Evolutionary conservation across 2,113 vertebrate genomes (phyloP), one percentile per base, ranked within the genome.

Genomic region (Mirza zaza): DNA sequence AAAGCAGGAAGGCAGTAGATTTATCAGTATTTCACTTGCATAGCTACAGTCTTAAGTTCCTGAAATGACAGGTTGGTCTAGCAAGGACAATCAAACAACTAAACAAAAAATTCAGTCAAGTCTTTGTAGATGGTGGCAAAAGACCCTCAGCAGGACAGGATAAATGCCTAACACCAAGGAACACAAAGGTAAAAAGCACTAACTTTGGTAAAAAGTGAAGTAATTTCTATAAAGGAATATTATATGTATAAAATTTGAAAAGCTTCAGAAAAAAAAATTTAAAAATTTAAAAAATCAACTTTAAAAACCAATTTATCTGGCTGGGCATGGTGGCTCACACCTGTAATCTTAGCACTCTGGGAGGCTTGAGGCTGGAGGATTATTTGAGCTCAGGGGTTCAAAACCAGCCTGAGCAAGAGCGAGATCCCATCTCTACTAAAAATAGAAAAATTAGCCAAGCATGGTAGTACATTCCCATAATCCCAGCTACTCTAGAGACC

Each of bases 211-310:
- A 81, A 76, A 61, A 79, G 34, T 79, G 34, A 91, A 87, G n/a
- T 48, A 52, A 61, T 93, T 81, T 76, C 68, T 87, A 2, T 77
- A 91, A 76, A 65, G 63, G 12, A 87, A 27, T 4, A 63, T 50
- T 82, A 73, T 84, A 73, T 77, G 21, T 87, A 59, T 23, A 83
- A 82, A 65, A 59, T 76, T 18, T 55, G 42, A 11, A 87, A 32
- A 68, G 52, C 68, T 94, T 94, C n/a, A 75, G 50, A 48, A 48
- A 91, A 48, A 91, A 85, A 23, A 88, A 80, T 18, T 91, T 87
- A 21, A n/a, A 12, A 10, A 57, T 80, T 73, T 9, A 17, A 75
- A 57, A 63, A 87, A 76, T 45, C 17, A 68, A 77, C 5, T 89
- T 89, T 81, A 86, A 89, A 63, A 80, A n/a, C 32, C 39, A 90